A percentile compares a stretch with the other conserved stretches of the same genome.
Conservation (phyloP, 1,140 invertebrate species). For the Drosophila bocqueti region DNA sequence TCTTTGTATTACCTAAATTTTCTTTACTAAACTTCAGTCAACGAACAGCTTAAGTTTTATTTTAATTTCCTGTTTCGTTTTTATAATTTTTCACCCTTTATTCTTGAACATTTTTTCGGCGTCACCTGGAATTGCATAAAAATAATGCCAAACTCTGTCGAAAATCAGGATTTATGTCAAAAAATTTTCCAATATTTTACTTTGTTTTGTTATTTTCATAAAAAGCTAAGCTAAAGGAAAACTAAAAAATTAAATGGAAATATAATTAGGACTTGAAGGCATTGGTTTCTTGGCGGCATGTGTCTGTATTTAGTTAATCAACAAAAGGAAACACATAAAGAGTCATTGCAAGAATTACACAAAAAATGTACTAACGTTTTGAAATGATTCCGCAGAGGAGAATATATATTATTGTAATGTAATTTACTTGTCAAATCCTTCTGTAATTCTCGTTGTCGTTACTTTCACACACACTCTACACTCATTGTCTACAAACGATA, state of each 20-base stretch:
- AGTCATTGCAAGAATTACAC: conserved; percentile 42
- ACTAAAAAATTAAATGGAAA: conserved; percentile 22
- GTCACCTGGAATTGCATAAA: conserved; percentile 81
- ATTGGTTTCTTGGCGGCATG: conserved; percentile 86
- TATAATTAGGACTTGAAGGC: conserved; percentile 82
- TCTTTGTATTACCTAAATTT: conserved; percentile 57
- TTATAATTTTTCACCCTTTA: conserved; percentile 34
- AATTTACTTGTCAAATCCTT: conserved; percentile 70
- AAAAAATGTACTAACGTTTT: conserved; percentile 6
- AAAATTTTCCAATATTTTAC: conserved; percentile 14
- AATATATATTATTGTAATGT: conserved; percentile 27
- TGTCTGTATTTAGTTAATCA: conserved; percentile 68
- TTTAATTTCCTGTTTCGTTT: conserved; percentile 40
- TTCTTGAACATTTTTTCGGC: conserved; percentile 50
- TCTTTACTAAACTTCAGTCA: conserved; percentile 74
- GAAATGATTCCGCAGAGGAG: conserved; percentile 10
- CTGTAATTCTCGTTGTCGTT: conserved; percentile 65
- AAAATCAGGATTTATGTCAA: conserved; percentile 30
- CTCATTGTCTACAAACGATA: conserved; percentile 31
- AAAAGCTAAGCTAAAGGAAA: conserved; percentile 46
- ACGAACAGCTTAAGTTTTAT: conserved; percentile 55
- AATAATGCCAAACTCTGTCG: conserved; percentile 67
- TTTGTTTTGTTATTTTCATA: conserved; percentile 48
- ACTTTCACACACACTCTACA: conserved; percentile 17
- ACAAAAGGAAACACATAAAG: conserved; percentile 39